These are phyloP conservation scores for Eristalinus sepulchralis DNA, from an alignment of 2,888 invertebrate genomes.

Conservation along the genomic window DNA sequence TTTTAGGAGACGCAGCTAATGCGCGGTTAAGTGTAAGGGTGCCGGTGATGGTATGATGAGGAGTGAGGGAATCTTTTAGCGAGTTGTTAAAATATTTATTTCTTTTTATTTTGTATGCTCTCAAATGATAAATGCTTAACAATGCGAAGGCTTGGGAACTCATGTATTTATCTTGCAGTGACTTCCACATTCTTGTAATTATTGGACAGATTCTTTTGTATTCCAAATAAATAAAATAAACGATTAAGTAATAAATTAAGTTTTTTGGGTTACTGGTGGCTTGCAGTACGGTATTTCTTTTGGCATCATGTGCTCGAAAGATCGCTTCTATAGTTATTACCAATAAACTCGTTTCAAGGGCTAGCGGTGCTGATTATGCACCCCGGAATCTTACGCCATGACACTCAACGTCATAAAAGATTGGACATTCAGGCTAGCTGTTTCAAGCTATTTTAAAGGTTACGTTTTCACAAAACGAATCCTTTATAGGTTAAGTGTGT, in stretches of 20 bases:
- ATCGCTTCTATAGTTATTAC: no score
- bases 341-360: no score
- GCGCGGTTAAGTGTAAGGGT: slow-evolving; percentile 17
- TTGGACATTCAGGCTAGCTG: no score
- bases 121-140: slow-evolving; percentile 2
- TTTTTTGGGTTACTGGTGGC: background rate
- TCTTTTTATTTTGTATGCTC: slow-evolving; percentile 42
- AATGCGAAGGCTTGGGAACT: background rate
- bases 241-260: background rate
- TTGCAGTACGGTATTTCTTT: background rate
- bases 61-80: slow-evolving; percentile 17
- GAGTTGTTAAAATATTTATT: slow-evolving; percentile 46
- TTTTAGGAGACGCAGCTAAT: slow-evolving; percentile 3
- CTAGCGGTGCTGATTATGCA: no score
- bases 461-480: no score
- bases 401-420: no score
- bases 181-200: background rate
- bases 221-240: slow-evolving; percentile 31
- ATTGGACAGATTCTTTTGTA: slow-evolving; percentile 23
- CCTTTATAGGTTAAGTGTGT: no score
- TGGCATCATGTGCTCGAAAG: no score
- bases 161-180: slow-evolving; percentile 4
- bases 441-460: no score
- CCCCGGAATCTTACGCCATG: no score
- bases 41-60: background rate